A percentile compares a stretch with the other conserved stretches of the same genome.
phyloP scores from a whole-genome alignment of 30 jellyfish, hydroid and myxozoan species.

The Calvadosia cruxmelitensis region DNA sequence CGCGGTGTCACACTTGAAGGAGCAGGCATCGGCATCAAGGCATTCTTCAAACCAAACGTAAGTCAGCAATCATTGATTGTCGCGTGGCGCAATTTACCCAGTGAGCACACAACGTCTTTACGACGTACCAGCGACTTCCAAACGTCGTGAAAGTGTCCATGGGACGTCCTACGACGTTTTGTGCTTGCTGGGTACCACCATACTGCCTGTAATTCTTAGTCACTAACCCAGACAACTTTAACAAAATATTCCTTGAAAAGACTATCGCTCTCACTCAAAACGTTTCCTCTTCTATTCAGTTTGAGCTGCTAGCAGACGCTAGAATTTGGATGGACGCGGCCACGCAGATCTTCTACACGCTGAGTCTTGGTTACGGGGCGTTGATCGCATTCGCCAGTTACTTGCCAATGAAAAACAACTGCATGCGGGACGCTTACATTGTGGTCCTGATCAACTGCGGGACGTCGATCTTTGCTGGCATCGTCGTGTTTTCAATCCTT shows the following conservation, averaged over 20 bases:
- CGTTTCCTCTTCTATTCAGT: no score
- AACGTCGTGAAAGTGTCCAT: no score
- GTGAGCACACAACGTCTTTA: no score
- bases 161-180: no score
- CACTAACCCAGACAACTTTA: no score
- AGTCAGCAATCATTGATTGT: slow-evolving; percentile 11
- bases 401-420: slow-evolving; percentile 83
- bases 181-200: no score
- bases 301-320: slow-evolving; percentile 38
- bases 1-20: slow-evolving; percentile 85
- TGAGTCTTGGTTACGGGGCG: slow-evolving; percentile 92
- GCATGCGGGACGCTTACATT: slow-evolving; percentile 81
- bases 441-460: slow-evolving; percentile 90
- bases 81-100: no score
- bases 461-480: slow-evolving; percentile 86
- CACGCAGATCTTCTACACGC: slow-evolving; percentile 86
- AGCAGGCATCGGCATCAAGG: slow-evolving; percentile 55
- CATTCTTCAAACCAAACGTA: slow-evolving; percentile 70
- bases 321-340: slow-evolving; percentile 97
- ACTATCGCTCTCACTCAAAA: no score
- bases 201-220: no score
- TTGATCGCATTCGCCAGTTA: slow-evolving; percentile 85
- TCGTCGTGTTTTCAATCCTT: slow-evolving; percentile 87
- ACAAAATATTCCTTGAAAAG: no score
- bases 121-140: no score